phyloP scores from a whole-genome alignment of 2,888 invertebrate species.

The Eupeodes latifasciatus region DNA sequence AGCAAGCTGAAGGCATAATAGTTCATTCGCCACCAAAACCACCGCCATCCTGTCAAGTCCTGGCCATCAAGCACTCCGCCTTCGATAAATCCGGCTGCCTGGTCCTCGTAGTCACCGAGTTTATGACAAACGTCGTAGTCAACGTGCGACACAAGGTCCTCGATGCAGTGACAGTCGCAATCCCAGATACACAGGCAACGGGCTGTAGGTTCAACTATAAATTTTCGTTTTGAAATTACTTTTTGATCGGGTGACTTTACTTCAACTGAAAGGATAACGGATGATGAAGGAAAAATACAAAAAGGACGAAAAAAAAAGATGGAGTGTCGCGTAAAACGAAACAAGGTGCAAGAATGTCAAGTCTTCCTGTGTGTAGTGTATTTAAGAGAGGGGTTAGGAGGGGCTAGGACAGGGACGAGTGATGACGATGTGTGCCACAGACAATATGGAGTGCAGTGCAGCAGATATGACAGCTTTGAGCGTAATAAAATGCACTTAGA shows the following conservation, averaged over 20 bases:
- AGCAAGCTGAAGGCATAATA: slow-evolving; percentile 67
- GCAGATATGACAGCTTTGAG: slow-evolving; percentile 56
- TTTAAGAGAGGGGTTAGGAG: neutral
- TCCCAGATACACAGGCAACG: slow-evolving; percentile 82
- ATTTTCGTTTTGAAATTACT: slow-evolving; percentile 77
- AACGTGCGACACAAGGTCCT: slow-evolving; percentile 78
- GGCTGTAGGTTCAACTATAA: slow-evolving; percentile 78
- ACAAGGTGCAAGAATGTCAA: slow-evolving; percentile 37
- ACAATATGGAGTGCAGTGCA: slow-evolving; percentile 41
- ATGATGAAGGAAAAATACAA: slow-evolving; percentile 1
- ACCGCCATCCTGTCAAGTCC: slow-evolving; percentile 46
- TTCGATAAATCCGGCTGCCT: slow-evolving; percentile 78
- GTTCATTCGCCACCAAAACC: slow-evolving; percentile 57
- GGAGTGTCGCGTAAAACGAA: slow-evolving; percentile 13
- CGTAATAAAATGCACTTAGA: slow-evolving; percentile 57
- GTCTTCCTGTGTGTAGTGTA: neutral
- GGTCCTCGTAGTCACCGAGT: slow-evolving; percentile 72
- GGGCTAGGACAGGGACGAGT: neutral
- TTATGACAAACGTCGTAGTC: slow-evolving; percentile 79
- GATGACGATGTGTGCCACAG: slow-evolving; percentile 15
- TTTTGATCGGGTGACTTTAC: slow-evolving; percentile 71
- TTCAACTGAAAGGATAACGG: slow-evolving; percentile 74
- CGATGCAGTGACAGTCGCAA: slow-evolving; percentile 81
- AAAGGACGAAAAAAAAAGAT: slow-evolving; percentile 3
- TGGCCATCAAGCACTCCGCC: slow-evolving; percentile 53